phyloP scores from a whole-genome alignment of 1,140 invertebrate species.

The Drosophila kohkoa region DNA sequence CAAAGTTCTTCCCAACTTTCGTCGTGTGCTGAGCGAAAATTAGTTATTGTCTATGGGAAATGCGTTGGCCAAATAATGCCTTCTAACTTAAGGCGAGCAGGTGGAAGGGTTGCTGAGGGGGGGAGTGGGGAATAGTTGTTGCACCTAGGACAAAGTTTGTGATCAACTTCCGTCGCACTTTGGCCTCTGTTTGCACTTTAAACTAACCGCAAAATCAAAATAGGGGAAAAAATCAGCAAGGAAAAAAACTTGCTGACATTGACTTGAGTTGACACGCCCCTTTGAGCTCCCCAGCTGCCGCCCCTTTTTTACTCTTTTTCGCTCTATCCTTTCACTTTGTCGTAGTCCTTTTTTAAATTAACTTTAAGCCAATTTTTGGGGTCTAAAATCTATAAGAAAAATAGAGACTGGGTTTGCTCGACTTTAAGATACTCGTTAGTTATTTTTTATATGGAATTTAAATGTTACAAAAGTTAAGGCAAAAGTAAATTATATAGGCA shows the following conservation, averaged over 20 bases:
- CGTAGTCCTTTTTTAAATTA: slow-evolving; percentile 9
- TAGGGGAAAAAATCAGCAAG: neutral
- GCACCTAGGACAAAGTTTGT: slow-evolving; percentile 40
- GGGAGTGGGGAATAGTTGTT: neutral
- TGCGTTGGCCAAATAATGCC: slow-evolving; percentile 42
- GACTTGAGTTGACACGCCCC: slow-evolving; percentile 7
- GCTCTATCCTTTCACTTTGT: neutral
- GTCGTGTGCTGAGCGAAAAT: slow-evolving; percentile 35
- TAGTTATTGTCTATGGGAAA: slow-evolving; percentile 54
- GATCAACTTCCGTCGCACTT: slow-evolving; percentile 34
- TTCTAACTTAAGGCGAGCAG: neutral
- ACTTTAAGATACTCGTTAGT: no score
- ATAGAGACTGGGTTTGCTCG: no score
- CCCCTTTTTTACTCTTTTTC: no score
- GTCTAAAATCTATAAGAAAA: slow-evolving; percentile 2
- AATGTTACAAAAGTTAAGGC: no score
- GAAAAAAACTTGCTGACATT: slow-evolving; percentile 44
- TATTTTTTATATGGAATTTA: no score
- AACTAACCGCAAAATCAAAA: slow-evolving; percentile 17
- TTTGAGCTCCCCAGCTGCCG: neutral
- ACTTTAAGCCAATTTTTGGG: slow-evolving; percentile 27
- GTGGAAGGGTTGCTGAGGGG: no score
- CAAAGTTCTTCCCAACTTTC: slow-evolving; percentile 29
- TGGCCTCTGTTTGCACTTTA: slow-evolving; percentile 42
- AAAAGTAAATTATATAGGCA: no score